These are phyloP conservation scores for Eucera pruinosa DNA, from an alignment of 2,888 invertebrate species.

Conservation along the genomic window DNA sequence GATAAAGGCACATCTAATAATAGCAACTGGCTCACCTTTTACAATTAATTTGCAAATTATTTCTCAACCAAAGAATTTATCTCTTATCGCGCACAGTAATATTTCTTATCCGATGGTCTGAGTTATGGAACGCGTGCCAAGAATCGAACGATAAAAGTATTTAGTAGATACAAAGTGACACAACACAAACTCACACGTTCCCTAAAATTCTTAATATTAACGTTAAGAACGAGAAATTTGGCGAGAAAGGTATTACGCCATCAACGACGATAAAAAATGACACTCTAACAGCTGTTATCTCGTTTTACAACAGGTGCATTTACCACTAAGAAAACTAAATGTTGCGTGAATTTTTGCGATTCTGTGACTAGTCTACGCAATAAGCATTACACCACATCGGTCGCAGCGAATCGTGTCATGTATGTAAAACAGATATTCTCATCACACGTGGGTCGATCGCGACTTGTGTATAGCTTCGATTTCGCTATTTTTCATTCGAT, in stretches of 20 bases:
- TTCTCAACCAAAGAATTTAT: slow-evolving; percentile 10
- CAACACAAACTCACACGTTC: background rate
- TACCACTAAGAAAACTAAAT: slow-evolving; percentile 21
- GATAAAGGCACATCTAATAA: slow-evolving; percentile 18
- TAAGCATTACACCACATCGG: background rate
- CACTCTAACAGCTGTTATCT: slow-evolving; percentile 31
- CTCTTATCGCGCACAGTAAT: background rate
- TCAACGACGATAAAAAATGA: slow-evolving; percentile 12
- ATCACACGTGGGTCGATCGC: slow-evolving; percentile 47
- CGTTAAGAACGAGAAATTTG: background rate
- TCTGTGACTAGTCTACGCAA: slow-evolving; percentile 23
- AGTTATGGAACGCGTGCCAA: slow-evolving; percentile 4
- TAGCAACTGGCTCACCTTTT: slow-evolving; percentile 14
- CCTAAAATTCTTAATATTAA: background rate
- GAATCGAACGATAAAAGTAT: slow-evolving; percentile 14
- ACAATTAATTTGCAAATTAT: slow-evolving; percentile 19
- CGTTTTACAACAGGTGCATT: background rate
- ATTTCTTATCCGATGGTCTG: background rate
- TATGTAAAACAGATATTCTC: slow-evolving; percentile 51
- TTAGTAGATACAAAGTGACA: slow-evolving; percentile 11
- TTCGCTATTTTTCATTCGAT: slow-evolving; percentile 1
- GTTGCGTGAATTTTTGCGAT: slow-evolving; percentile 28
- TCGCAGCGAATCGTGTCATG: slow-evolving; percentile 30
- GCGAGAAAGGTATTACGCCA: background rate
- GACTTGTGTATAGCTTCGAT: slow-evolving; percentile 7